These are phyloP conservation scores for Ecliptopera silaceata DNA, from an alignment of 2,888 invertebrate species.

Conservation along the genomic window DNA sequence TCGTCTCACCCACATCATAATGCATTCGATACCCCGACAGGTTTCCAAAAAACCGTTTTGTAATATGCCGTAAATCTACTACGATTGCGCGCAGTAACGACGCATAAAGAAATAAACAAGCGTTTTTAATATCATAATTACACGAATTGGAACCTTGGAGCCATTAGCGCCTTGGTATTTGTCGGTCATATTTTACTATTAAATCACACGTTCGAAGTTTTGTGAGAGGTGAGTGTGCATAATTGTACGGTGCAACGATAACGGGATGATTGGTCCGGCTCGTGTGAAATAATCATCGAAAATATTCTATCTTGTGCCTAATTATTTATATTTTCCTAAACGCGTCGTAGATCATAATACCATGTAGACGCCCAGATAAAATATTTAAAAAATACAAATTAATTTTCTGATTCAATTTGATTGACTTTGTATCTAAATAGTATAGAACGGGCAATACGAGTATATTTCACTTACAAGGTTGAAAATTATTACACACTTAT, in stretches of 20 bases:
- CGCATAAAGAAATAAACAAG: constrained; percentile 57
- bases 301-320: constrained; percentile 26
- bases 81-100: constrained; percentile 45
- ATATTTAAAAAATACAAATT: too few species aligned
- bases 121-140: constrained; percentile 65
- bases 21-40: constrained; percentile 35
- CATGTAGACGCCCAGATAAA: background rate
- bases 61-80: constrained; percentile 55
- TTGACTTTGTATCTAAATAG: too few species aligned
- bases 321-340: background rate
- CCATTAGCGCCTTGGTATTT: constrained; percentile 56
- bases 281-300: constrained; percentile 28
- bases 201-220: constrained; percentile 59
- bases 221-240: constrained; percentile 52
- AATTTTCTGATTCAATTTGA: too few species aligned
- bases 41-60: constrained; percentile 53
- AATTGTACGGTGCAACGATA: constrained; percentile 61
- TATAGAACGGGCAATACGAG: too few species aligned
- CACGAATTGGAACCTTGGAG: constrained; percentile 52
- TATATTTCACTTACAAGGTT: too few species aligned
- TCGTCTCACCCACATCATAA: constrained; percentile 25
- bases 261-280: constrained; percentile 52
- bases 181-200: constrained; percentile 67
- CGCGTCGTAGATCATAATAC: background rate
- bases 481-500: too few species aligned